Conservation (phyloP, 2,797 vertebrate species). For the Loriculus beryllinus region DNA sequence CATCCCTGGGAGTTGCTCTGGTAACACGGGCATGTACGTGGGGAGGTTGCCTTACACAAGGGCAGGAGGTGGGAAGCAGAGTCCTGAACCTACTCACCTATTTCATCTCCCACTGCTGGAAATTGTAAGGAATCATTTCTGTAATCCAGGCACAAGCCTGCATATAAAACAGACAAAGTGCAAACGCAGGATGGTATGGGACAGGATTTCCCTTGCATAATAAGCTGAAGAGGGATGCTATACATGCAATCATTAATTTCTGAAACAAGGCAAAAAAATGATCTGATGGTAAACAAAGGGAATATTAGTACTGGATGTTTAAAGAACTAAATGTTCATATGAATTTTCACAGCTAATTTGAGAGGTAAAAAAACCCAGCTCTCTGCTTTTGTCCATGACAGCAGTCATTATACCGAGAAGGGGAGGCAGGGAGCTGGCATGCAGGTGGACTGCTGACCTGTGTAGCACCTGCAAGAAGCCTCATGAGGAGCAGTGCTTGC, state of each 20-base stretch:
- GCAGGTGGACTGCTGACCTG: neutral
- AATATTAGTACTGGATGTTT: neutral
- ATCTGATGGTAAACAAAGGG: neutral
- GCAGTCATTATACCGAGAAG: neutral
- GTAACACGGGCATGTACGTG: rapidly evolving
- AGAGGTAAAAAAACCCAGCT: neutral
- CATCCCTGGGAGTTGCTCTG: neutral
- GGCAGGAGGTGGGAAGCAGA: neutral
- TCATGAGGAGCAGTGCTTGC: neutral
- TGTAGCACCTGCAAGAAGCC: neutral
- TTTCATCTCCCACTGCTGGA: neutral
- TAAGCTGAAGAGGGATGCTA: neutral
- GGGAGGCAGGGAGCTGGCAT: neutral
- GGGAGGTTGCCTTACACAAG: neutral
- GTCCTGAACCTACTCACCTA: neutral
- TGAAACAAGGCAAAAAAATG: neutral
- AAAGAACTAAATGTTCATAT: neutral
- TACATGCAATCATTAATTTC: neutral
- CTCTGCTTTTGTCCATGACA: neutral
- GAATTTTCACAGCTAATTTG: conserved; percentile 1
- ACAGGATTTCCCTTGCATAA: neutral
- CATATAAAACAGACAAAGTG: neutral
- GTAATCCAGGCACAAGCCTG: neutral
- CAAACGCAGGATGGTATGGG: neutral
- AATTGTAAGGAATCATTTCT: neutral